A percentile compares a stretch with the other conserved stretches of the same genome.
phyloP scores from a whole-genome alignment of 2,113 vertebrate species.

The Nycticebus coucang region DNA sequence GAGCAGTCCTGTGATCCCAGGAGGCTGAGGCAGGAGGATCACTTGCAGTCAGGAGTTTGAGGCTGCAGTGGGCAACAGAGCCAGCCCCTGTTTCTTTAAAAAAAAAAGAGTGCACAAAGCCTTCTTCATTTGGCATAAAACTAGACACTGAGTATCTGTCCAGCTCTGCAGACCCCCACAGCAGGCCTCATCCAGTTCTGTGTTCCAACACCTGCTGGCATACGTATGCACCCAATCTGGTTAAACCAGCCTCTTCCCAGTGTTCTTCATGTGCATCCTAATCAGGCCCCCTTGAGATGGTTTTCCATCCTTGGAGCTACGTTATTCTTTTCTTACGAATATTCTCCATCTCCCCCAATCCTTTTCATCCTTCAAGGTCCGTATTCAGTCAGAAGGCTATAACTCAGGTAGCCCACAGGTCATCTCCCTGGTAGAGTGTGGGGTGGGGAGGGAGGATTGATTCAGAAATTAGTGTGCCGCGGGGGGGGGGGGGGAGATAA shows the following conservation, averaged over 20 bases:
- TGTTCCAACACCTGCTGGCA: background rate
- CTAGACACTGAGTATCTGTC: background rate
- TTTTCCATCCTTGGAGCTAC: background rate
- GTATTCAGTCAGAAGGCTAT: background rate
- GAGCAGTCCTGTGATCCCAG: background rate
- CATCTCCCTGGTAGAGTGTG: no score
- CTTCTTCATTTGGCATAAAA: background rate
- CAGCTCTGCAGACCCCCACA: background rate
- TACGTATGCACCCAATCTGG: background rate
- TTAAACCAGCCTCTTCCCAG: background rate
- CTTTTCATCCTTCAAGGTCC: background rate
- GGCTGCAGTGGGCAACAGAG: background rate
- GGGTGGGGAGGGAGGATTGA: background rate
- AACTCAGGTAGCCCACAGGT: background rate
- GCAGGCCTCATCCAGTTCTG: background rate
- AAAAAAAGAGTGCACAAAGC: background rate
- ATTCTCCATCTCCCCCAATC: background rate
- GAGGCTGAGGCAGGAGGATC: background rate
- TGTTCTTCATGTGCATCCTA: no score
- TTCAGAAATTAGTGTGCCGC: background rate
- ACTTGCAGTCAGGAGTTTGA: background rate
- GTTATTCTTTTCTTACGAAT: background rate
- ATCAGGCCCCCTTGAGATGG: background rate
- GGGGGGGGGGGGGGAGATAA: no score
- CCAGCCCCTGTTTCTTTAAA: background rate